Evolutionary conservation across 2,113 vertebrate genomes (phyloP).

Genomic region (Mastomys coucha): DNA sequence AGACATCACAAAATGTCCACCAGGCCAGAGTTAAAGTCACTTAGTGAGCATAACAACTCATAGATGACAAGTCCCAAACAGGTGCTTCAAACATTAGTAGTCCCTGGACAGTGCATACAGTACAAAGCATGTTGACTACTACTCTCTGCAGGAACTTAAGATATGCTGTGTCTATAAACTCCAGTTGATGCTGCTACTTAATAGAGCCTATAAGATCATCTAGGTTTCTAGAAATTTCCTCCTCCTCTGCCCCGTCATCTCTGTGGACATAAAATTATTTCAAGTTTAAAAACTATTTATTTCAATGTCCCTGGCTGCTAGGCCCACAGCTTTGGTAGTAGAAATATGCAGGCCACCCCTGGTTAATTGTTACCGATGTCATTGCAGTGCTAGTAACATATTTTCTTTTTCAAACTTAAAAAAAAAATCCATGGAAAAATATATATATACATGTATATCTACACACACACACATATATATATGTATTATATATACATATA

Average conservation of each 20-base stretch:
- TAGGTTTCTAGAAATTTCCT: slow-evolving; percentile 33
- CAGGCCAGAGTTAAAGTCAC: not conserved
- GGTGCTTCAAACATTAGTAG: not conserved
- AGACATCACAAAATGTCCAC: not conserved
- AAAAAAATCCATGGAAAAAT: not conserved
- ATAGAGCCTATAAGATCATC: not conserved
- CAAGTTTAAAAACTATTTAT: slow-evolving; percentile 61
- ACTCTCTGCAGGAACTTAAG: not conserved
- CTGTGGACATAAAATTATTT: slow-evolving; percentile 53
- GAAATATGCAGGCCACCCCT: not conserved
- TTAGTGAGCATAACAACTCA: not conserved
- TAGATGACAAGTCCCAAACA: not conserved
- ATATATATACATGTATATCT: no score
- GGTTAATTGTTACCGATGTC: not conserved
- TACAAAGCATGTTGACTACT: not conserved
- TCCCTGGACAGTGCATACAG: not conserved
- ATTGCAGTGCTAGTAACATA: not conserved
- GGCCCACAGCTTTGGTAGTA: slow-evolving; percentile 20
- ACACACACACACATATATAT: no score
- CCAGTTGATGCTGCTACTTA: not conserved
- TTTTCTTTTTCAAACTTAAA: not conserved
- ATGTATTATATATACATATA: no score
- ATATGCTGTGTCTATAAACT: not conserved
- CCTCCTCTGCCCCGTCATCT: slow-evolving; percentile 17
- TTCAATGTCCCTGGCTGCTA: slow-evolving; percentile 30